Evolutionary conservation across 92 coral and sea anemone genomes (phyloP).

Genomic region (Diadumene lineata): DNA sequence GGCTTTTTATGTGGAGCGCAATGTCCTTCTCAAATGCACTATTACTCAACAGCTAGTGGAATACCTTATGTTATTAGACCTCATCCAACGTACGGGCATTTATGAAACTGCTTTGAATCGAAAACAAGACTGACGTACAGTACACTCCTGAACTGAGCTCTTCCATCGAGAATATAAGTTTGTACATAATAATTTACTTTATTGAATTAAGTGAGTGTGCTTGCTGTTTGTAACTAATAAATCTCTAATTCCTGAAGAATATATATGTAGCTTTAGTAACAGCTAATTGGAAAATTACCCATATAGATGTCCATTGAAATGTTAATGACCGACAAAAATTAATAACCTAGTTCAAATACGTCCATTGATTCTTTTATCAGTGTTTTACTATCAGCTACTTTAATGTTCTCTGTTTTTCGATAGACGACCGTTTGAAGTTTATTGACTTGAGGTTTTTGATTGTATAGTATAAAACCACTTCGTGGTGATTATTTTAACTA

Average conservation of each 20-base stretch:
- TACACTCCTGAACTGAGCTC: not conserved
- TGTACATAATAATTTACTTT: not conserved
- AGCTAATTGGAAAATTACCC: slow-evolving; percentile 27
- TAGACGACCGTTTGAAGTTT: not conserved
- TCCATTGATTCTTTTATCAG: not conserved
- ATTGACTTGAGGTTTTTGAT: not conserved
- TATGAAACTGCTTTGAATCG: slow-evolving; percentile 38
- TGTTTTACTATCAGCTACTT: slow-evolving; percentile 10
- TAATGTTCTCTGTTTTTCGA: not conserved
- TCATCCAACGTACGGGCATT: slow-evolving; percentile 94
- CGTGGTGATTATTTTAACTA: not conserved
- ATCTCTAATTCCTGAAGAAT: slow-evolving; percentile 11
- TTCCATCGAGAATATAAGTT: no score
- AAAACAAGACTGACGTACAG: no score
- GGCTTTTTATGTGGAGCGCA: slow-evolving; percentile 82
- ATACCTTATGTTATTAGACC: slow-evolving; percentile 91
- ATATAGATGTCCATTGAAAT: slow-evolving; percentile 26
- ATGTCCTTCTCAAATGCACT: slow-evolving; percentile 81
- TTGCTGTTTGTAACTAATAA: not conserved
- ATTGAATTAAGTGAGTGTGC: slow-evolving; percentile 1
- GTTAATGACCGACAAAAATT: slow-evolving; percentile 1
- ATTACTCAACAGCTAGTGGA: slow-evolving; percentile 54
- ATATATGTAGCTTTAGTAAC: slow-evolving; percentile 27
- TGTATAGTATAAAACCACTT: not conserved
- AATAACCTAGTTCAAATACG: slow-evolving; percentile 9